Percentiles rank a stretch among this genome's conserved stretches.
Conservation (phyloP, 1,140 invertebrate genomes). For the Drosophila auraria region DNA sequence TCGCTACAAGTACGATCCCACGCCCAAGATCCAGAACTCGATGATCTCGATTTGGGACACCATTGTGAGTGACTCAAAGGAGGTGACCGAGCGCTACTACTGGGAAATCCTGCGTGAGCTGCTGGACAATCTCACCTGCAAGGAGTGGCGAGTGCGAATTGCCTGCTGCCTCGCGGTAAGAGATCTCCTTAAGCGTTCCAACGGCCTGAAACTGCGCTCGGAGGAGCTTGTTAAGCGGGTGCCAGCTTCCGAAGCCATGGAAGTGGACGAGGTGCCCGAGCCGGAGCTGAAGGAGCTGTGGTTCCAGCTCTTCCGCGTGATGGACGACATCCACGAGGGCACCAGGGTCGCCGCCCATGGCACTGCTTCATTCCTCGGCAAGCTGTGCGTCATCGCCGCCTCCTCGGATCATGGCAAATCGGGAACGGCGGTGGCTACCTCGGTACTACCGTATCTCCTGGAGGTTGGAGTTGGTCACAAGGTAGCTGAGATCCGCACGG, state of each 20-base stretch:
- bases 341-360: constrained; percentile 92
- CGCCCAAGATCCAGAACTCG: constrained; percentile 94
- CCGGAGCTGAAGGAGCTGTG: constrained; percentile 90
- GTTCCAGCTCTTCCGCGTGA: constrained; percentile 93
- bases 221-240: constrained; percentile 53
- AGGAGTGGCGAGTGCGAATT: constrained; percentile 95
- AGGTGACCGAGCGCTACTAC: constrained; percentile 95
- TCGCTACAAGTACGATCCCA: constrained; percentile 96
- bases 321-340: constrained; percentile 97
- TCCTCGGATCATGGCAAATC: constrained; percentile 92
- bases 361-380: constrained; percentile 92
- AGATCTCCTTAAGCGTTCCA: constrained; percentile 90
- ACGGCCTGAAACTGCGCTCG: constrained; percentile 74
- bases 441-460: constrained; percentile 92
- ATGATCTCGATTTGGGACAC: constrained; percentile 97
- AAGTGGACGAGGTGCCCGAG: constrained; percentile 76
- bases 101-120: constrained; percentile 94
- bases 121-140: constrained; percentile 91
- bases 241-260: constrained; percentile 39
- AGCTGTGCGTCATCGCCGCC: constrained; percentile 92
- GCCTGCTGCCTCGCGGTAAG: constrained; percentile 95
- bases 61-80: constrained; percentile 93
- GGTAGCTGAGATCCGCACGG: constrained; percentile 91
- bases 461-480: constrained; percentile 92
- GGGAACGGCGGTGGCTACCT: constrained; percentile 90